Percentiles rank a stretch among this genome's conserved stretches.
Conservation (phyloP, 2,113 vertebrate genomes). For the Ctenodactylus gundi region DNA sequence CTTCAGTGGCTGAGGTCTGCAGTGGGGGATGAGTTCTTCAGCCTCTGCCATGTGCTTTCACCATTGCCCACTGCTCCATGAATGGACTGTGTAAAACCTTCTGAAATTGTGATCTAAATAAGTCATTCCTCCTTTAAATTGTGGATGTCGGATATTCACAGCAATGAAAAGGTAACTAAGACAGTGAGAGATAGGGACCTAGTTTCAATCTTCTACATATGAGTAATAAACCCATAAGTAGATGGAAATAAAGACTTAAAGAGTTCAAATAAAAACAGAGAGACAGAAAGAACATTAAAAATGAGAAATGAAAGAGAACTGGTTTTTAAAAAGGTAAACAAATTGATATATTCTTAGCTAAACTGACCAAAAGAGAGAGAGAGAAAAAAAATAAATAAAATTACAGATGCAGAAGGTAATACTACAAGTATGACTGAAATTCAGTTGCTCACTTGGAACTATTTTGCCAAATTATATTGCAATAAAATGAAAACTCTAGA, state of each 20-base stretch:
- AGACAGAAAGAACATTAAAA: background rate
- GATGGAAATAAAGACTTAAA: background rate
- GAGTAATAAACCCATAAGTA: background rate
- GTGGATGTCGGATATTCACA: no score
- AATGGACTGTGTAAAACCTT: no score
- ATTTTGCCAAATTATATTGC: background rate
- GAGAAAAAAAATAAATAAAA: background rate
- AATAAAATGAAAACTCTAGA: background rate
- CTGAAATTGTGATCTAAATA: no score
- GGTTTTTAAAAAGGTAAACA: background rate
- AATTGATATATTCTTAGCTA: background rate
- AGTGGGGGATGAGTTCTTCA: no score
- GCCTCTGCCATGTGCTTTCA: no score
- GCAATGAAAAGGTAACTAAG: no score
- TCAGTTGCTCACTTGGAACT: background rate
- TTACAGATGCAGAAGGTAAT: background rate
- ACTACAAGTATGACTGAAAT: background rate
- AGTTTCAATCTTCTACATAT: no score
- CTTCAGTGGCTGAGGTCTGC: no score
- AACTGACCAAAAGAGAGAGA: background rate
- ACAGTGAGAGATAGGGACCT: no score
- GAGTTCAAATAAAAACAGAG: background rate
- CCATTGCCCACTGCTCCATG: no score
- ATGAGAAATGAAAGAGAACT: background rate
- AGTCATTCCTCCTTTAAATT: no score